phyloP scores from a whole-genome alignment of 2,797 vertebrate genomes.

The Ctenopoma kingsleyae region DNA sequence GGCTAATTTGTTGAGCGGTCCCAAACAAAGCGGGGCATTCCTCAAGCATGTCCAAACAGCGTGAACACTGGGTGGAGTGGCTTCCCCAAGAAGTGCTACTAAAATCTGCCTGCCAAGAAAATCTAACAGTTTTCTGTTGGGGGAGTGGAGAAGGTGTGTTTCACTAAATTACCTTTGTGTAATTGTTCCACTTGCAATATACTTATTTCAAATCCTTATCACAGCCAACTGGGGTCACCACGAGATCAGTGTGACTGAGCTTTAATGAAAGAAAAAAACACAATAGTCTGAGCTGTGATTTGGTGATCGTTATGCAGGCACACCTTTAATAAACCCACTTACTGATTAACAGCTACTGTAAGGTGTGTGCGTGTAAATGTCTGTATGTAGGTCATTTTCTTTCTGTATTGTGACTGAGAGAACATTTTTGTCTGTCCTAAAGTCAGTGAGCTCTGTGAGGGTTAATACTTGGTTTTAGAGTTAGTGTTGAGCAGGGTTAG shows the following conservation, averaged over 20 bases:
- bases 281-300: not conserved
- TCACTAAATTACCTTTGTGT: not conserved
- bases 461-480: no score
- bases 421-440: no score
- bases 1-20: constrained; percentile 3
- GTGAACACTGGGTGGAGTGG: constrained; percentile 44
- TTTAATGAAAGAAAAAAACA: no score
- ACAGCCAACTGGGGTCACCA: no score
- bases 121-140: constrained; percentile 20
- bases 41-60: constrained; percentile 59
- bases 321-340: constrained; percentile 20
- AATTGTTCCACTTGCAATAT: not conserved
- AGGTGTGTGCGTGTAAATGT: constrained; percentile 1
- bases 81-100: constrained; percentile 48
- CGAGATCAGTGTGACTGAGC: no score
- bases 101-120: not conserved
- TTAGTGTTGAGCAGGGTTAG: no score
- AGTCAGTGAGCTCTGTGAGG: no score
- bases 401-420: no score
- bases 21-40: constrained; percentile 60
- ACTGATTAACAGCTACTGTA: constrained; percentile 8
- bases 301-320: not conserved
- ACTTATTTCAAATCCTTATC: not conserved
- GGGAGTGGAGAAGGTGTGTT: constrained; percentile 46
- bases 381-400: no score